These are phyloP conservation scores for Anastrepha ludens DNA, from an alignment of 1,140 invertebrate genomes.

Conservation along the genomic window DNA sequence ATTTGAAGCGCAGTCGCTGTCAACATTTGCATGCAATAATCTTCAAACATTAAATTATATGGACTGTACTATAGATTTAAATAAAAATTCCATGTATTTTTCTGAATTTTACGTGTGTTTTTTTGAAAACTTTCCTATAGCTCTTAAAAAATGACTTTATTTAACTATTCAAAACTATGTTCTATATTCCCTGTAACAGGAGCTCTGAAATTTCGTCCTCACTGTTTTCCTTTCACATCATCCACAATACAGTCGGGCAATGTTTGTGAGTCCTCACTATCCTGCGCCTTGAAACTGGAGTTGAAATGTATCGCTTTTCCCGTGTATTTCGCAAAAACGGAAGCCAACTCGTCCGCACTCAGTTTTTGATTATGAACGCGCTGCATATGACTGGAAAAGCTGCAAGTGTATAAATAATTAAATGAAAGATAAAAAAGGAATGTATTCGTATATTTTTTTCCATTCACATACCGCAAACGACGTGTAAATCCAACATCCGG, in stretches of 20 bases:
- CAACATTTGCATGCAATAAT: too few species aligned
- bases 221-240: not conserved
- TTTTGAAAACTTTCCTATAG: too few species aligned
- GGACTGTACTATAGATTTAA: too few species aligned
- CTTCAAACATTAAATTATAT: too few species aligned
- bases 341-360: slow-evolving; percentile 35
- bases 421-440: not conserved
- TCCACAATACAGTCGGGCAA: slow-evolving; percentile 22
- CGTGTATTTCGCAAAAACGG: slow-evolving; percentile 54
- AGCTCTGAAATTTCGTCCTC: too few species aligned
- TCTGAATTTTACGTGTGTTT: too few species aligned
- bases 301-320: slow-evolving; percentile 55
- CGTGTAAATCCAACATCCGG: slow-evolving; percentile 48
- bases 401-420: slow-evolving; percentile 45
- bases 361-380: slow-evolving; percentile 35
- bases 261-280: slow-evolving; percentile 30
- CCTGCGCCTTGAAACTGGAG: not conserved
- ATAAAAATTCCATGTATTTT: too few species aligned
- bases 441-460: not conserved
- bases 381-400: slow-evolving; percentile 55
- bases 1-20: too few species aligned
- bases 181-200: too few species aligned
- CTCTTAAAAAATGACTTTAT: too few species aligned
- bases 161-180: too few species aligned
- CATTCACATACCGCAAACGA: slow-evolving; percentile 50